These are phyloP conservation scores for Allolobophora icterica DNA, from an alignment of 2,888 invertebrate genomes.

Conservation along the genomic window DNA sequence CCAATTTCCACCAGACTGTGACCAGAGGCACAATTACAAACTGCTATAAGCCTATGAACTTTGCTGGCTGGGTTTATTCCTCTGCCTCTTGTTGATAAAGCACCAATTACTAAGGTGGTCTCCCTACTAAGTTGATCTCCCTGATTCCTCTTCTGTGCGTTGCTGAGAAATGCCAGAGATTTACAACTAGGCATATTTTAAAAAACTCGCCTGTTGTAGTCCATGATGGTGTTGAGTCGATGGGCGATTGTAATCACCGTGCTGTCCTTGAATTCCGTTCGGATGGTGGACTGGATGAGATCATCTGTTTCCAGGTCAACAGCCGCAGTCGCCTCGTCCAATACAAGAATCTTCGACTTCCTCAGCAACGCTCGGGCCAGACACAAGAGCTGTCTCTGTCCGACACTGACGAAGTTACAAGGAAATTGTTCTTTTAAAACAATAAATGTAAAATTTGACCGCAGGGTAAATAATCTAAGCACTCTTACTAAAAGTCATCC, in stretches of 20 bases:
- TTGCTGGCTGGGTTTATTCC: too few relatives aligned
- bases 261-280: conserved; percentile 58
- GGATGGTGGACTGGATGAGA: conserved; percentile 60
- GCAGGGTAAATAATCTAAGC: too few relatives aligned
- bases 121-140: too few relatives aligned
- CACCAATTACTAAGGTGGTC: too few relatives aligned
- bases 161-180: too few relatives aligned
- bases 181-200: too few relatives aligned
- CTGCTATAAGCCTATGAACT: too few relatives aligned
- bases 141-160: too few relatives aligned
- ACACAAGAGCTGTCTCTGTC: conserved; percentile 63
- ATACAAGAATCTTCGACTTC: conserved; percentile 61
- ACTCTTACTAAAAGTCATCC: too few relatives aligned
- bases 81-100: too few relatives aligned
- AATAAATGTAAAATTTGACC: not conserved
- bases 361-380: conserved; percentile 62
- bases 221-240: conserved; percentile 63
- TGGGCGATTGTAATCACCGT: conserved; percentile 65
- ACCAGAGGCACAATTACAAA: too few relatives aligned
- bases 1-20: too few relatives aligned
- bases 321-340: conserved; percentile 59
- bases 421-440: not conserved
- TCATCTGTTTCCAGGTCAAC: conserved; percentile 51
- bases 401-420: conserved; percentile 55
- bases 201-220: not conserved